phyloP scores from a whole-genome alignment of 2,113 vertebrate genomes.

The Phyllostomus discolor region DNA sequence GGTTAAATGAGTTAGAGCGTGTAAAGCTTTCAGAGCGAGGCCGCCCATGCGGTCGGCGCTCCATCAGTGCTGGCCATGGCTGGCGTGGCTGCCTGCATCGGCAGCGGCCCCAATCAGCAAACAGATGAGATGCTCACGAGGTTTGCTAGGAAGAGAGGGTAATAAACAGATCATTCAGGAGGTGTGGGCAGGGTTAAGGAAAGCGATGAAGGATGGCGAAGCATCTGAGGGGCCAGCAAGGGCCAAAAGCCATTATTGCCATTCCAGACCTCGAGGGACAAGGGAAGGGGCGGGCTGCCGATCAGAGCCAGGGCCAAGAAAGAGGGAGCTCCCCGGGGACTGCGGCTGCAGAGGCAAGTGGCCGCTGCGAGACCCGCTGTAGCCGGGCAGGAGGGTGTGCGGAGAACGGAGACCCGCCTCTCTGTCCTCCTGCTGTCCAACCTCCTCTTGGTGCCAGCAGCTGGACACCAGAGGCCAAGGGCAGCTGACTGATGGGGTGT shows the following conservation, averaged over 20 bases:
- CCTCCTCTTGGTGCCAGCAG: neutral
- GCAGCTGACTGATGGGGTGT: neutral
- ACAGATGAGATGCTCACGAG: neutral
- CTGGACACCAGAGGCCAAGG: neutral
- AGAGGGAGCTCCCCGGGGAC: neutral
- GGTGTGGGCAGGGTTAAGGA: neutral
- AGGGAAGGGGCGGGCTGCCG: neutral
- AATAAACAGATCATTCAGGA: neutral
- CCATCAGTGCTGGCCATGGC: neutral
- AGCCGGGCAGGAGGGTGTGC: neutral
- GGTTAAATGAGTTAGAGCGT: neutral
- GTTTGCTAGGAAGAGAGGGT: neutral
- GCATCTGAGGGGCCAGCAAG: neutral
- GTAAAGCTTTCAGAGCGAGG: neutral
- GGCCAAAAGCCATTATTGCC: neutral
- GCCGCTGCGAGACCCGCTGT: neutral
- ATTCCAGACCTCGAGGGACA: neutral
- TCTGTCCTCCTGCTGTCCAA: neutral
- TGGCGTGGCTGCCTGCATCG: neutral
- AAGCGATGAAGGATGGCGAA: neutral
- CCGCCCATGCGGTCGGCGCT: accelerated
- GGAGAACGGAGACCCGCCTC: neutral
- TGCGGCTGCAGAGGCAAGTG: neutral
- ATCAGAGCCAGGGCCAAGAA: neutral
- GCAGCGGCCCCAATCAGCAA: neutral